Base-by-base conservation (phyloP, 2,888 invertebrate species). In the Drosophila affinis region DNA sequence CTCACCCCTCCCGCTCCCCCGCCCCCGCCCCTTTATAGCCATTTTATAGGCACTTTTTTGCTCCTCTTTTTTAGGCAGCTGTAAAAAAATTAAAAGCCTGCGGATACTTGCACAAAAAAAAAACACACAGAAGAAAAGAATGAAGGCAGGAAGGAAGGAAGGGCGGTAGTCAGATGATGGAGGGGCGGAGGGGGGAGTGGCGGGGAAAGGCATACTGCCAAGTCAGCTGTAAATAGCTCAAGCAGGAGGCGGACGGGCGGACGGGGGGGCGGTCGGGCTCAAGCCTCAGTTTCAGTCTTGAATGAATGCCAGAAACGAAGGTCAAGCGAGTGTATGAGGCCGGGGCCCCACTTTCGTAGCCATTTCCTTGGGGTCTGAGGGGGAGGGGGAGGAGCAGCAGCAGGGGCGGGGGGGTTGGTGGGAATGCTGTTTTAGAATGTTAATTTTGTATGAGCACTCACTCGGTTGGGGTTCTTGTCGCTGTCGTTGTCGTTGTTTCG, bases 11-110 rank as follows among this genome's bases (percentile, higher is more conserved):
- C n/a, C n/a, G n/a, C n/a, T n/a, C n/a, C n/a, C 34, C 5, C 0
- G 32, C 49, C 27, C 27, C 17, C 3, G 47, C 32, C 29, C 52
- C 60, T 52, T 48, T 52, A 56, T 17, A 29, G 14, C 14, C 39
- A 48, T 17, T 10, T 27, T 61, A 12, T 27, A 39, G 39, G 39
- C 39, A 5, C 14, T 24, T 10, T 3, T 3, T 24, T 34, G 47
- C 21, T 45, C 47, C 54, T 53, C 69, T 57, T 61, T 77, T 70
- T 70, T 62, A 81, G 84, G 69, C 75, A 72, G 84, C 82, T 76
- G 86, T 85, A 78, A 72, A 84, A n/a, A 77, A 81, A 72, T 69
- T 75, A 78, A 81, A 87, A 76, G 60, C 68, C 68, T 82, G 65
- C 67, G 71, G 72, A 67, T 54, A 82, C 76, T 82, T 76, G 61